These are phyloP conservation scores for Sarcophaga carnaria DNA, from an alignment of 2,888 invertebrate genomes.

Conservation along the genomic window DNA sequence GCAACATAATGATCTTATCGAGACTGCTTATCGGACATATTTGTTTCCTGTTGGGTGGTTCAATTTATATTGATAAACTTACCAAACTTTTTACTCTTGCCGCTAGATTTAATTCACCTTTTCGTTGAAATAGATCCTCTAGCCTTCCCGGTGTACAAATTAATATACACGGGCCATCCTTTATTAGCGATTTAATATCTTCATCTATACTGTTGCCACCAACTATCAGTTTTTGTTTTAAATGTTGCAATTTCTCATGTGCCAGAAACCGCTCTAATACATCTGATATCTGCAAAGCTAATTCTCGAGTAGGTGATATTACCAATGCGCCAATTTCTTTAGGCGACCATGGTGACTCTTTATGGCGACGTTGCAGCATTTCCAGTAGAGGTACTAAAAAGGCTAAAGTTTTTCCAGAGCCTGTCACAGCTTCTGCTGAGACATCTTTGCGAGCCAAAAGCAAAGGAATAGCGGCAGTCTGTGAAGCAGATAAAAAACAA, in stretches of 20 bases:
- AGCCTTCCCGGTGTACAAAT: constrained; percentile 97
- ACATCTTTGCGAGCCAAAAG: constrained; percentile 96
- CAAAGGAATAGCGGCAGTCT: constrained; percentile 94
- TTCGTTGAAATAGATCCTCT: constrained; percentile 90
- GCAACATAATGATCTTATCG: no score
- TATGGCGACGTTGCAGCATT: constrained; percentile 86
- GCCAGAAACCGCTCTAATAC: constrained; percentile 84
- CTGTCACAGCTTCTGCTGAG: constrained; percentile 98
- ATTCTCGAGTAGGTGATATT: constrained; percentile 97
- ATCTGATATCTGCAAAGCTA: constrained; percentile 94
- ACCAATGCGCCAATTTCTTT: constrained; percentile 94
- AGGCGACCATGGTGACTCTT: constrained; percentile 85
- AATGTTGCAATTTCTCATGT: constrained; percentile 82
- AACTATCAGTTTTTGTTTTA: constrained; percentile 86
- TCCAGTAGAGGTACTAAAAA: constrained; percentile 96
- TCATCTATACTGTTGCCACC: constrained; percentile 92
- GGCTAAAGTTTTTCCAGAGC: constrained; percentile 98
- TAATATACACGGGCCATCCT: constrained; percentile 90
- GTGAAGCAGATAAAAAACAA: constrained; percentile 75
- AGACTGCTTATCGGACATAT: no score
- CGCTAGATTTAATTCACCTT: constrained; percentile 87
- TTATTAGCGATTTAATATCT: constrained; percentile 87
- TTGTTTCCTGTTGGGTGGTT: no score
- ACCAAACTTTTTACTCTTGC: constrained; percentile 90
- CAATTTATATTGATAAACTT: constrained; percentile 71